Percentiles rank a stretch among this genome's conserved stretches.
These are phyloP conservation scores for Ardeotis arabs DNA, from an alignment of 2,113 vertebrate species.

Conservation along the genomic window DNA sequence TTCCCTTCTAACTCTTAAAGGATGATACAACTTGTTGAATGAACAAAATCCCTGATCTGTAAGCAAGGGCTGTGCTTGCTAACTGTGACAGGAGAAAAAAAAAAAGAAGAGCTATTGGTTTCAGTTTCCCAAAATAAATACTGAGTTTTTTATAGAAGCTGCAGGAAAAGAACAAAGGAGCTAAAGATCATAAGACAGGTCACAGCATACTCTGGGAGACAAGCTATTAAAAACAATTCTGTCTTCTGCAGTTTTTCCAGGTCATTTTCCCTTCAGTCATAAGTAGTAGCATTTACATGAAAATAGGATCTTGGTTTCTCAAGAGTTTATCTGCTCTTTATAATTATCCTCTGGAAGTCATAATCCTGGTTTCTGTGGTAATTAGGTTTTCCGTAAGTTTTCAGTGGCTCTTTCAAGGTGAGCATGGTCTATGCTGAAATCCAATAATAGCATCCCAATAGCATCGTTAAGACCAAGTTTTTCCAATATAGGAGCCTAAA, in stretches of 20 bases:
- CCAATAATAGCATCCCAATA: not conserved
- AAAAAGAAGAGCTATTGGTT: not conserved
- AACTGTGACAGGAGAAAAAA: not conserved
- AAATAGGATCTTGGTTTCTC: constrained; percentile 33
- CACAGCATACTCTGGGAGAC: not conserved
- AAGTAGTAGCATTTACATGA: constrained; percentile 40
- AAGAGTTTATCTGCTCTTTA: constrained; percentile 7
- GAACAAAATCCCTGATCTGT: not conserved
- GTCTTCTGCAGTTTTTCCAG: constrained; percentile 37
- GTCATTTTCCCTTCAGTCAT: constrained; percentile 34
- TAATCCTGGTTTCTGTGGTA: constrained; percentile 10
- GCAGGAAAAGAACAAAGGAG: constrained; percentile 23
- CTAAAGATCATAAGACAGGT: constrained; percentile 29
- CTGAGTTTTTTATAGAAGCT: not conserved
- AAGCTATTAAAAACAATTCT: constrained; percentile 32
- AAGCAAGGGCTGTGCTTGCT: not conserved
- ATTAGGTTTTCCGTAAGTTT: constrained; percentile 29
- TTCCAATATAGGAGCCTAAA: not conserved
- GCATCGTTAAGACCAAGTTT: not conserved
- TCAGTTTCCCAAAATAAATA: constrained; percentile 41
- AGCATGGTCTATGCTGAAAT: not conserved
- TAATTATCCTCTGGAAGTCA: constrained; percentile 27
- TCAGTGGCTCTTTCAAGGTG: constrained; percentile 1
- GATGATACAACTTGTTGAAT: not conserved
- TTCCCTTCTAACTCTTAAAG: not conserved